Conservation (phyloP, 2,113 vertebrate genomes). For the Microcebus ravelobensis region DNA sequence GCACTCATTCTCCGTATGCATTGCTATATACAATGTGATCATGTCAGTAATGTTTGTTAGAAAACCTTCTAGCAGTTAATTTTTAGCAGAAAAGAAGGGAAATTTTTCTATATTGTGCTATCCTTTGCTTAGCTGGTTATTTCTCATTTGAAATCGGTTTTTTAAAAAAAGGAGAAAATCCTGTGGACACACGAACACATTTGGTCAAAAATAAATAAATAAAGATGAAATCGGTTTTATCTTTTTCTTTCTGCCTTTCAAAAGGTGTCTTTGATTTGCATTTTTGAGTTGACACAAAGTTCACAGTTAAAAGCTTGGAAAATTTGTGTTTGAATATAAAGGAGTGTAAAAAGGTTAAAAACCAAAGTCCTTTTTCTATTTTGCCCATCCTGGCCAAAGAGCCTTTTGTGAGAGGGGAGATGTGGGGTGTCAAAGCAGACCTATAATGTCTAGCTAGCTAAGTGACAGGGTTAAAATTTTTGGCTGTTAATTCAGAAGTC, state of each 20-base stretch:
- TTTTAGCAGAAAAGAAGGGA: neutral
- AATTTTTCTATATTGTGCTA: neutral
- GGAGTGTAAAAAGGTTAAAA: neutral
- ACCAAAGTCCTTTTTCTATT: neutral
- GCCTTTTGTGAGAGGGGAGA: neutral
- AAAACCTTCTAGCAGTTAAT: neutral
- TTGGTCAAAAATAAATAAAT: too few species aligned
- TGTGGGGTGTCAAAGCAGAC: neutral
- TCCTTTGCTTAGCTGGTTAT: neutral
- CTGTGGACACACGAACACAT: too few species aligned
- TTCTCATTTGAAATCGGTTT: neutral
- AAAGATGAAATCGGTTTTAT: neutral
- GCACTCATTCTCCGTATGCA: neutral
- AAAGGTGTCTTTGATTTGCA: slow-evolving; percentile 25
- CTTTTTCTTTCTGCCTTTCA: neutral
- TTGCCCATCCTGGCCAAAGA: neutral
- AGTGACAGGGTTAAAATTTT: neutral
- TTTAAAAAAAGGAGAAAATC: too few species aligned
- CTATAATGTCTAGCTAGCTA: neutral
- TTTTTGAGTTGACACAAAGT: neutral
- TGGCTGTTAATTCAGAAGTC: neutral
- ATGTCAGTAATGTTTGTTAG: neutral
- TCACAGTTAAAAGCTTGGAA: slow-evolving; percentile 14
- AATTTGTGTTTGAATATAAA: slow-evolving; percentile 34
- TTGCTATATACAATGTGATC: neutral